Percentiles rank a stretch among this genome's conserved stretches.
These are phyloP conservation scores for Xestia ashworthii DNA, from an alignment of 2,888 invertebrate species.

Conservation along the genomic window DNA sequence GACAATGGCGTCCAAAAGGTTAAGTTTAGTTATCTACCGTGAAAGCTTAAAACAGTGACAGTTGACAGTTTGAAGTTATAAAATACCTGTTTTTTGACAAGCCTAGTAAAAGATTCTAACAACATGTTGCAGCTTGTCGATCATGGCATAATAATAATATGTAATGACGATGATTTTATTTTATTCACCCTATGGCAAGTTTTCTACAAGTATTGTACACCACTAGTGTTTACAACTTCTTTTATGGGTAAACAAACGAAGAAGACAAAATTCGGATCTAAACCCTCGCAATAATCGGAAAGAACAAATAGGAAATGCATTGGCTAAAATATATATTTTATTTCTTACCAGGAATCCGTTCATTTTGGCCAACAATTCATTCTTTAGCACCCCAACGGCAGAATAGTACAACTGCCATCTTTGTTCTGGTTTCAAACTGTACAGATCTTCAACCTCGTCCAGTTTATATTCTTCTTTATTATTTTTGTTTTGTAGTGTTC, in stretches of 20 bases:
- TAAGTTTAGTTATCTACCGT: too few species aligned
- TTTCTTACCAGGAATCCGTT: conserved; percentile 76
- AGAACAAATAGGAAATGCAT: neutral
- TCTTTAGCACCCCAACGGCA: conserved; percentile 73
- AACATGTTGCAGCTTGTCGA: too few species aligned
- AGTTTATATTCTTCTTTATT: conserved; percentile 58
- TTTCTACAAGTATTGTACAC: neutral
- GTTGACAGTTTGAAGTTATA: too few species aligned
- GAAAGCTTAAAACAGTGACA: too few species aligned
- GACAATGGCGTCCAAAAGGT: too few species aligned
- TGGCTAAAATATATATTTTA: neutral
- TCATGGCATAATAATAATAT: too few species aligned
- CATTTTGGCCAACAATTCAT: conserved; percentile 76
- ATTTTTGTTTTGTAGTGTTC: conserved; percentile 61
- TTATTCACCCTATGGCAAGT: too few species aligned
- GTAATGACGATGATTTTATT: neutral
- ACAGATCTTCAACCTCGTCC: conserved; percentile 69
- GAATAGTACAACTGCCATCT: conserved; percentile 82
- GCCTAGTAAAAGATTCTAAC: too few species aligned
- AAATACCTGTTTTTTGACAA: too few species aligned
- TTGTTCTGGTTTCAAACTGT: conserved; percentile 73
- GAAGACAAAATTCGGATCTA: neutral
- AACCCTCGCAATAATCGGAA: neutral
- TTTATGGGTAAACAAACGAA: neutral
- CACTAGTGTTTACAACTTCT: neutral